A percentile compares a stretch with the other conserved stretches of the same genome.
Evolutionary conservation across 2,113 vertebrate genomes (phyloP).

Genomic region (Pelmatolapia mariae): DNA sequence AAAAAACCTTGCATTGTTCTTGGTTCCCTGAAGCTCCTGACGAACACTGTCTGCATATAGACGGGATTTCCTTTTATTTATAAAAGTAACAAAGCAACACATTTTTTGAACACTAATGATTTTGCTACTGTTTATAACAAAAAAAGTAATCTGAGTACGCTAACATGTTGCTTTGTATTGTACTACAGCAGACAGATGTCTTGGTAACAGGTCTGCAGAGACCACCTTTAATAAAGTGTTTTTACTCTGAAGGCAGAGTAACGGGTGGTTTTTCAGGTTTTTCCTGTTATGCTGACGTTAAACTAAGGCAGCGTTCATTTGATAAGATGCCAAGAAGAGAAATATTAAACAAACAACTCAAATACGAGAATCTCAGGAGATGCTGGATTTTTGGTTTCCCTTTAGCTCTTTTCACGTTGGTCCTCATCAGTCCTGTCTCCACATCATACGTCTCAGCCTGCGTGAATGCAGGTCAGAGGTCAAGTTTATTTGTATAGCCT

Average conservation of each 20-base stretch:
- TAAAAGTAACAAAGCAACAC: not conserved
- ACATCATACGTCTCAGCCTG: not conserved
- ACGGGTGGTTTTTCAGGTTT: fast-evolving
- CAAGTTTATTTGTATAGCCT: not conserved
- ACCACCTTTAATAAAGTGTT: not conserved
- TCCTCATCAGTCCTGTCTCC: not conserved
- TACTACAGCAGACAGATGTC: too few relatives aligned
- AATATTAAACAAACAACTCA: not conserved
- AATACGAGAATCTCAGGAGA: not conserved
- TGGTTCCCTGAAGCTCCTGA: fast-evolving
- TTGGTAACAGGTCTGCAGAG: not conserved
- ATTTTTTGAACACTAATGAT: not conserved
- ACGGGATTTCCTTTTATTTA: not conserved
- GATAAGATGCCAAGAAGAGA: not conserved
- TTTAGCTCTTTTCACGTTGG: not conserved
- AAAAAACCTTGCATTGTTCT: not conserved
- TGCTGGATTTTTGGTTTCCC: fast-evolving
- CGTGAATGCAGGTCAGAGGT: not conserved
- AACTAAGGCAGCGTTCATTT: not conserved
- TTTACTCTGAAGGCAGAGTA: not conserved
- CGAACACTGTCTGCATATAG: not conserved
- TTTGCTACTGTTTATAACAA: not conserved
- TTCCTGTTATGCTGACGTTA: not conserved
- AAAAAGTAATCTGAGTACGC: not conserved
- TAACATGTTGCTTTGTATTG: not conserved